Conservation (phyloP, 2,113 vertebrate species). For the Pelecanus crispus region DNA sequence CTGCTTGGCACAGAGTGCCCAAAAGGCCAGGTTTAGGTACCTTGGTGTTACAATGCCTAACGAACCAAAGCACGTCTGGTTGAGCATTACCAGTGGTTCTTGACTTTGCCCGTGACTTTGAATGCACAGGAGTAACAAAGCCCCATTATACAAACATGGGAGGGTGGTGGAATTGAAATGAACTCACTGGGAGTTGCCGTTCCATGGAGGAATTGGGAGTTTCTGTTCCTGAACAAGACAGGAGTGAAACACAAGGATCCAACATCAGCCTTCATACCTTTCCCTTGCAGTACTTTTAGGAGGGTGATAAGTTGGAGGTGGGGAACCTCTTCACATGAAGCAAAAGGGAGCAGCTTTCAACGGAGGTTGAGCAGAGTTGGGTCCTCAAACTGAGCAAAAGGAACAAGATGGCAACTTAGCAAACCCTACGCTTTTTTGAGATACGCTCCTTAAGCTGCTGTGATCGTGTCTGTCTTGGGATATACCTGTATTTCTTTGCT, state of each 20-base stretch:
- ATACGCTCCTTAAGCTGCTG: background rate
- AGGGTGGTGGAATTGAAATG: background rate
- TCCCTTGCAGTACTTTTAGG: background rate
- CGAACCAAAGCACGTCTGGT: background rate
- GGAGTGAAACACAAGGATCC: background rate
- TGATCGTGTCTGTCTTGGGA: background rate
- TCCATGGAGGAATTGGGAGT: fast-evolving
- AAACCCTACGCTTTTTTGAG: fast-evolving
- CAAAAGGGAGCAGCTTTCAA: fast-evolving
- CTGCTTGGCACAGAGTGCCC: background rate
- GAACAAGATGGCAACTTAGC: background rate
- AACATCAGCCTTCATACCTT: background rate
- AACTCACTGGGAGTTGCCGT: background rate
- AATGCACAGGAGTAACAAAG: background rate
- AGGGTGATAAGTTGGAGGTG: background rate
- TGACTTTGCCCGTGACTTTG: background rate
- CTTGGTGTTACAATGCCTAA: background rate
- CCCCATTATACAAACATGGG: fast-evolving
- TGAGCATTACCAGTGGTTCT: background rate
- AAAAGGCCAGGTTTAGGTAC: background rate
- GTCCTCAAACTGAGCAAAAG: background rate
- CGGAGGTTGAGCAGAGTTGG: background rate
- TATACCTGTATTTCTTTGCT: background rate
- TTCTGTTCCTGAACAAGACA: background rate
- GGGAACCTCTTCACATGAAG: background rate